Conservation (phyloP, 2,888 invertebrate genomes). For the Aphidius colemani region DNA sequence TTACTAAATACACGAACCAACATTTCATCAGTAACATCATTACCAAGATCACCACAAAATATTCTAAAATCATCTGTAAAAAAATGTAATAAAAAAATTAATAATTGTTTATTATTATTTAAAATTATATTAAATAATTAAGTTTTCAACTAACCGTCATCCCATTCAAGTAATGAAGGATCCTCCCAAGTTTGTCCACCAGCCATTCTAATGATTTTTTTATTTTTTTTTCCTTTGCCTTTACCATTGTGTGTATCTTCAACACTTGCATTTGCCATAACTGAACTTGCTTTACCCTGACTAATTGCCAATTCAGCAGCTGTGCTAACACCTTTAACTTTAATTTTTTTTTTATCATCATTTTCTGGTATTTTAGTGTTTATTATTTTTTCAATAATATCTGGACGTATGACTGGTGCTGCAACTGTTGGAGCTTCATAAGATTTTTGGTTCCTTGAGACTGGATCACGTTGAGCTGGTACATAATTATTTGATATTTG, state of each 20-base stretch:
- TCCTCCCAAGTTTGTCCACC: conserved; percentile 98
- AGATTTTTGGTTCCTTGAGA: conserved; percentile 59
- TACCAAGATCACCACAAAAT: conserved; percentile 99
- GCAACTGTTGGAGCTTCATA: conserved; percentile 51
- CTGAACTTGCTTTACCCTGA: conserved; percentile 63
- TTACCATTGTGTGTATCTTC: conserved; percentile 54
- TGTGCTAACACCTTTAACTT: conserved; percentile 69
- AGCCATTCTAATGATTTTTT: conserved; percentile 85
- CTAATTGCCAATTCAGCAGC: conserved; percentile 70
- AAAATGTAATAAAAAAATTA: conserved; percentile 15
- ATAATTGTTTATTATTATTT: not conserved
- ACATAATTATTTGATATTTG: conserved; percentile 55
- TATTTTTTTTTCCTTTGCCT: conserved; percentile 65
- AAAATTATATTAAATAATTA: not conserved
- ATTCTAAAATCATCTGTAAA: conserved; percentile 89
- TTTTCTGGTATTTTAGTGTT: conserved; percentile 57
- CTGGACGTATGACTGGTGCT: conserved; percentile 53
- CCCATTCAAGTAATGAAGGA: conserved; percentile 90
- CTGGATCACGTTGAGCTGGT: conserved; percentile 51
- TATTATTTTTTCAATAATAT: conserved; percentile 57
- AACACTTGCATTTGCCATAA: conserved; percentile 57
- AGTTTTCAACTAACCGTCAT: conserved; percentile 67
- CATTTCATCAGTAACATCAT: conserved; percentile 98
- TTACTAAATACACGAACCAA: conserved; percentile 95
- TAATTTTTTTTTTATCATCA: conserved; percentile 64